Evolutionary conservation across 2,888 invertebrate genomes (phyloP), one percentile per base, ranked within the genome.

Genomic region (Parnassius apollo): DNA sequence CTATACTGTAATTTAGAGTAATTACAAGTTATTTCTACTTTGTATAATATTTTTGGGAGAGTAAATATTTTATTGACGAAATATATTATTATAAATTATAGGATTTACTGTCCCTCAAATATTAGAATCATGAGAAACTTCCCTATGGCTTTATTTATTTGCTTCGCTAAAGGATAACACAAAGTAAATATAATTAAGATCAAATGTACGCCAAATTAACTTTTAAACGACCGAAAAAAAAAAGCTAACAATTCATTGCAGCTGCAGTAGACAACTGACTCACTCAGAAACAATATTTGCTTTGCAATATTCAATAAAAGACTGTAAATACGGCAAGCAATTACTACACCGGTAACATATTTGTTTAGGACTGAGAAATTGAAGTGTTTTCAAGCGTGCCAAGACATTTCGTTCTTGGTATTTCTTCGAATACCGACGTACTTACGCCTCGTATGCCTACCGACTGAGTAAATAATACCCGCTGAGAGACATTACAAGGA

Each of bases 341-440:
- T 91, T 91, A 91, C 88, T 84, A 82, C 83, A 80, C 80, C 78
- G 81, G 84, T 85, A 86, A 90, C 90, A 89, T 91, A 87, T 91
- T 91, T 91, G 81, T 80, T 91, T 91, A 91, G 91, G 91, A 91
- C 90, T 81, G 85, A 85, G 86, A 82, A 83, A 88, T 86, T 88
- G 86, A 87, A 91, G 90, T 89, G 88, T 86, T 83, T 88, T 87
- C 86, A 81, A 83, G 84, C 88, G 82, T 84, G 85, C 82, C 81
- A 82, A 85, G 86, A 84, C 86, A 83, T 88, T 86, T 86, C 72
- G 77, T 78, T 76, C 72, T 80, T 85, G 82, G 85, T 81, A 83
- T 83, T 82, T 81, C 83, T 80, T 76, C 73, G 75, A 74, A 74
- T 69, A 68, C 68, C 68, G 68, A 68, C 68, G 65, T 69, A 57